Percentiles rank a stretch among this genome's conserved stretches.
Conservation (phyloP, 2,888 invertebrate species). For the Dinocampus coccinellae region DNA sequence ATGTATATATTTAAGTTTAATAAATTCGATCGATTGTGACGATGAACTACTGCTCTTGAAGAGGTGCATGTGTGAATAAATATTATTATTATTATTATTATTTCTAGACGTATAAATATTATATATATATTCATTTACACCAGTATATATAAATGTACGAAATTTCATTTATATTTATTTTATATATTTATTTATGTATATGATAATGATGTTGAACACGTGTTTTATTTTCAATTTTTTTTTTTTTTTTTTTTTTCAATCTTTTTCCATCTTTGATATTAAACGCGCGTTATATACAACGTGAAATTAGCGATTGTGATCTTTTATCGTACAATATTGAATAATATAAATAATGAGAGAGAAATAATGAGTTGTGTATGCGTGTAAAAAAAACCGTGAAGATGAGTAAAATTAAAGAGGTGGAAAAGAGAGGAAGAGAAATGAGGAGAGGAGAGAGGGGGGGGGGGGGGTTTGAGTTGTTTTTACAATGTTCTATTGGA, state of each 20-base stretch:
- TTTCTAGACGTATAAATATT: not conserved
- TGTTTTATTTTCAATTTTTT: too few species aligned
- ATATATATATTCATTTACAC: slow-evolving; percentile 20
- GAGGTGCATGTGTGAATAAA: not conserved
- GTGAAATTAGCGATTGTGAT: slow-evolving; percentile 21
- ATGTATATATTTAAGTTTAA: too few species aligned
- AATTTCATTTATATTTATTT: slow-evolving; percentile 16
- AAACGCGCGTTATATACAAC: not conserved
- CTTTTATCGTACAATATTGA: not conserved
- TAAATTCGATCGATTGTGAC: slow-evolving; percentile 21
- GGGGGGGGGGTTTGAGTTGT: not conserved
- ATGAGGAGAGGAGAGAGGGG: too few species aligned
- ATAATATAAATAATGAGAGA: too few species aligned
- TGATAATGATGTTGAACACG: slow-evolving; percentile 1
- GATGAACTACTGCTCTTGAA: slow-evolving; percentile 9
- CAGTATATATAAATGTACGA: too few species aligned
- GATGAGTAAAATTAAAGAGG: too few species aligned
- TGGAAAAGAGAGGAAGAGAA: too few species aligned
- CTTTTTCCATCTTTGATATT: not conserved
- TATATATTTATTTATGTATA: slow-evolving; percentile 7
- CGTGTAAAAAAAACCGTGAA: too few species aligned
- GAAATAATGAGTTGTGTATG: too few species aligned
- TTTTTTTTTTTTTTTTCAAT: too few species aligned
- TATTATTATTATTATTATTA: too few species aligned
- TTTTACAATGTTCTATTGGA: not conserved